Base-by-base conservation (phyloP, 2,113 vertebrate genomes). In the Ctenodactylus gundi region DNA sequence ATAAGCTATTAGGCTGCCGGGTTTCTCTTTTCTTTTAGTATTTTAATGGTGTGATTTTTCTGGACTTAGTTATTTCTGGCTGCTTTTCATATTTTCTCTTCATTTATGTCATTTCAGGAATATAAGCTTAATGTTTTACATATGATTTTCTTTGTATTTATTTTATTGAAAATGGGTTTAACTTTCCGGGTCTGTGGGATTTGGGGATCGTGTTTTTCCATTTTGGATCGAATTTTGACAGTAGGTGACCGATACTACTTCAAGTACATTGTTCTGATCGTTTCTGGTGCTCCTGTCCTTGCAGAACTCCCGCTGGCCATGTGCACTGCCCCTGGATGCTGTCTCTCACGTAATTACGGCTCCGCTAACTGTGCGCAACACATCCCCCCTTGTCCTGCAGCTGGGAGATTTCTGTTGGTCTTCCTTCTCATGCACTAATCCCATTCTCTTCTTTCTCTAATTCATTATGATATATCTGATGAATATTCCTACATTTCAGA, bases 401-500 rank as follows among this genome's bases (percentile, higher is more conserved):
- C 34, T 20, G 29, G 70, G 65, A 85, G 21, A 75, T 92, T 94
- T 83, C 49, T 85, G 41, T 34, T n/a, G 51, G 23, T 57, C 18
- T 95, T 8, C 51, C 58, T 58, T 86, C 80, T 15, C 65, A 14
- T 17, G 75, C 75, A 91, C 23, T 75, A 65, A 62, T 62, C 34
- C 53, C 29, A 18, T 77, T 70, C 80, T 86, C 41, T 91, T 87
- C 36, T 73, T 80, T 84, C 73, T 58, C 27, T 27, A 51, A 46
- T 34, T 57, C 46, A 72, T n/a, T 53, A 46, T 46, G 41, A 92
- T 46, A 94, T n/a, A 88, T 95, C 62, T 68, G 83, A 94, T 58
- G 25, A 70, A 46, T 67, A 55, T 4, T 13, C 51, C 25, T 3
- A 53, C 18, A 20, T 68, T 65, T 90, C 20, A 41, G 49, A 57